A percentile compares a stretch with the other conserved stretches of the same genome.
phyloP scores from a whole-genome alignment of 2,113 vertebrate species.

The Casuarius casuarius region DNA sequence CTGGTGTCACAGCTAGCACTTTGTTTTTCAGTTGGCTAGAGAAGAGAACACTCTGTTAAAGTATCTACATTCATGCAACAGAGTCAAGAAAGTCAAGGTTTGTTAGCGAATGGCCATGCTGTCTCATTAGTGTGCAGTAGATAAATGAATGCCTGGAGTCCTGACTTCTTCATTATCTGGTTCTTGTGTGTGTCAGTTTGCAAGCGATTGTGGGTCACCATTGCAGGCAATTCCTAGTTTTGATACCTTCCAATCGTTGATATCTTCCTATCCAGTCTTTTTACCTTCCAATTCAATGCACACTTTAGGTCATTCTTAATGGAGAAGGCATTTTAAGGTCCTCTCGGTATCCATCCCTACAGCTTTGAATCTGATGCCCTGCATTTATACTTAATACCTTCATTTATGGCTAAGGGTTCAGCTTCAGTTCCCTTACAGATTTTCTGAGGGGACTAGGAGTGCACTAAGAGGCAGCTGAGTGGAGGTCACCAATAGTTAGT shows the following conservation, averaged over 20 bases:
- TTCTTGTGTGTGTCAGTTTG: neutral
- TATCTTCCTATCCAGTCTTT: neutral
- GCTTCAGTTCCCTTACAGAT: fast-evolving
- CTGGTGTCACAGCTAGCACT: neutral
- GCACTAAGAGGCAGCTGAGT: neutral
- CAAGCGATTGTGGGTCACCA: neutral
- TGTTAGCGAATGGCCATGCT: fast-evolving
- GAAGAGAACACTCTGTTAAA: neutral
- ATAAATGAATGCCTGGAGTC: neutral
- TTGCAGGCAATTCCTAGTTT: neutral
- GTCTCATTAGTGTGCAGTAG: neutral
- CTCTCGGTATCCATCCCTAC: neutral
- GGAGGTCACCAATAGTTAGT: neutral
- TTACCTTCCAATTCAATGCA: neutral
- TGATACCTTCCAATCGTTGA: neutral
- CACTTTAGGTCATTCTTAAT: neutral
- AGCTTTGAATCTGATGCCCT: neutral
- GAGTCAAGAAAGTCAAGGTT: neutral
- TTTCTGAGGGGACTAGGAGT: neutral
- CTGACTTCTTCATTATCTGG: fast-evolving
- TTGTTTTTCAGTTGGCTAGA: neutral
- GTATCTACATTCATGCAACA: neutral
- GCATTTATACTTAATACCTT: neutral
- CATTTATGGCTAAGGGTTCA: neutral
- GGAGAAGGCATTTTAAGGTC: neutral